These are phyloP conservation scores for Cheilosia variabilis DNA, from an alignment of 2,888 invertebrate species.

Conservation along the genomic window DNA sequence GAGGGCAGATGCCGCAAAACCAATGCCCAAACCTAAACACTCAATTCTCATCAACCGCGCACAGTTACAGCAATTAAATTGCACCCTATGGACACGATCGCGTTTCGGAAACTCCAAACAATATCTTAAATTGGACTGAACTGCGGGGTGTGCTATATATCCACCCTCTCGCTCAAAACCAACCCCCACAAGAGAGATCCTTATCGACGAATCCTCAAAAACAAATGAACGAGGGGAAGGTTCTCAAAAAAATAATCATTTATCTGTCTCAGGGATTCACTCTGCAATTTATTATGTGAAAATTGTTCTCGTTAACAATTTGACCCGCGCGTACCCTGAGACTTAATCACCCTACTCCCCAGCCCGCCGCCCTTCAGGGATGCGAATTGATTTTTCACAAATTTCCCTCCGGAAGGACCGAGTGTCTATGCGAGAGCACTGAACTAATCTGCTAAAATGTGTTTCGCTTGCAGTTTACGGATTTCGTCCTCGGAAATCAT, in stretches of 20 bases:
- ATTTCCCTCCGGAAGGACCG: conserved; percentile 40
- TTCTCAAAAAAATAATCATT: conserved; percentile 54
- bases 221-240: conserved; percentile 40
- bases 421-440: conserved; percentile 28
- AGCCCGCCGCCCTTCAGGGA: conserved; percentile 17
- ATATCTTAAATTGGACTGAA: conserved; percentile 56
- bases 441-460: conserved; percentile 73
- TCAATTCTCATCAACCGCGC: conserved; percentile 38
- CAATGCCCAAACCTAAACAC: conserved; percentile 27
- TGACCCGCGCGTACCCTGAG: conserved; percentile 40
- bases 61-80: conserved; percentile 23
- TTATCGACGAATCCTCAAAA: conserved; percentile 10
- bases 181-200: conserved; percentile 47
- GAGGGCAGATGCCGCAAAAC: conserved; percentile 29
- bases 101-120: conserved; percentile 38
- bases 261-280: conserved; percentile 64
- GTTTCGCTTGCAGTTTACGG: conserved; percentile 63
- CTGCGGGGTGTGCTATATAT: conserved; percentile 35
- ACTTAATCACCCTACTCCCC: conserved; percentile 9
- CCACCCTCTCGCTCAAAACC: conserved; percentile 8
- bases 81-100: conserved; percentile 53
- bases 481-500: not conserved
- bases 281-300: conserved; percentile 72
- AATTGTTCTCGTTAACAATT: conserved; percentile 69
- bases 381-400: conserved; percentile 58